phyloP scores from a whole-genome alignment of 2,797 vertebrate species.

The Podarcis lilfordi region DNA sequence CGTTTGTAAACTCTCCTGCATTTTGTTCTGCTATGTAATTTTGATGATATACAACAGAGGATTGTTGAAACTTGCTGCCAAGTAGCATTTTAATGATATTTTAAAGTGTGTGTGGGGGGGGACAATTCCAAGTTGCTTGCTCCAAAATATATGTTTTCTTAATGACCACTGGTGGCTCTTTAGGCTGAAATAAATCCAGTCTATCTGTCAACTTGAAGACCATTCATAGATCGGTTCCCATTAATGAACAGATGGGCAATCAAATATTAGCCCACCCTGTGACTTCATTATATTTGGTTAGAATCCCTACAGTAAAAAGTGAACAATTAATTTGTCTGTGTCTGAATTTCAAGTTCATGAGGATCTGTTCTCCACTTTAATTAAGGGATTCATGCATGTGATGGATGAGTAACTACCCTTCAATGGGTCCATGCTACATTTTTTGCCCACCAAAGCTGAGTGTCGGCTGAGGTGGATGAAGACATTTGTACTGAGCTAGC shows the following conservation, averaged over 20 bases:
- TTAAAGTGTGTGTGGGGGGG: not conserved
- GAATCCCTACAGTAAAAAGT: not conserved
- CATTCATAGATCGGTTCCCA: not conserved
- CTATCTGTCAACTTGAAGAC: not conserved
- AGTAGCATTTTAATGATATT: not conserved
- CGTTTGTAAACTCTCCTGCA: not conserved
- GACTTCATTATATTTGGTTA: slow-evolving; percentile 6
- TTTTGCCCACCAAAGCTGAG: not conserved
- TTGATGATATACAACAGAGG: not conserved
- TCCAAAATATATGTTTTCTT: not conserved
- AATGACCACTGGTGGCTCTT: slow-evolving; percentile 1
- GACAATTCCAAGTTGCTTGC: not conserved
- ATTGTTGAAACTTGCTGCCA: not conserved
- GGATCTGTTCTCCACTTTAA: slow-evolving; percentile 5
- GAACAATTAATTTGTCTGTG: slow-evolving; percentile 7
- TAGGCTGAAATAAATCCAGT: not conserved
- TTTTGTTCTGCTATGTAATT: not conserved
- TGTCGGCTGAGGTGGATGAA: not conserved
- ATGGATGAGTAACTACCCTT: not conserved
- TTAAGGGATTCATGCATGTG: not conserved
- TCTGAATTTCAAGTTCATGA: slow-evolving; percentile 4
- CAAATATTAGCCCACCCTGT: not conserved
- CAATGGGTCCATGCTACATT: not conserved
- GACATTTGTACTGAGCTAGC: not conserved
- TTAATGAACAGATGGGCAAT: not conserved